These are phyloP conservation scores for Dendronephthya gigantea DNA, from an alignment of 64 coral and sea anemone species.

Conservation along the genomic window DNA sequence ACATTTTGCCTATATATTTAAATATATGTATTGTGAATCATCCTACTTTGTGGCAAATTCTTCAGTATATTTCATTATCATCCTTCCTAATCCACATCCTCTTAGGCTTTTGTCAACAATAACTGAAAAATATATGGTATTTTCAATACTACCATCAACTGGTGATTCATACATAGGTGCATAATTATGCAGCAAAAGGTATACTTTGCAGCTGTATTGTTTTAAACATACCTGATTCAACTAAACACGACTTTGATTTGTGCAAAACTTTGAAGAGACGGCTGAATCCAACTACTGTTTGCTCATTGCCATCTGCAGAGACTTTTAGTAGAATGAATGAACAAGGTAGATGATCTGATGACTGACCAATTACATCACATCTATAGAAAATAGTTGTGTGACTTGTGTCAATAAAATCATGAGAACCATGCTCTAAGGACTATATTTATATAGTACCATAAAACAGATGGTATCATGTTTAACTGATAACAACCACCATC, in stretches of 20 bases:
- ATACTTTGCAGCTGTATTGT: not conserved
- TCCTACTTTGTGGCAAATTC: conserved; percentile 43
- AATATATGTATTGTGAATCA: not conserved
- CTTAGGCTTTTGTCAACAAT: conserved; percentile 50
- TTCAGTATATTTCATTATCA: conserved; percentile 71
- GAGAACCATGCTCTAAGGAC: no score
- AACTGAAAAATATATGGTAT: conserved; percentile 49
- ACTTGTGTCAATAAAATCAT: no score
- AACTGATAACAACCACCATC: not conserved
- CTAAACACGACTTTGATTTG: conserved; percentile 34
- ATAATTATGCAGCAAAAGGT: not conserved
- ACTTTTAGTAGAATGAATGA: conserved; percentile 51
- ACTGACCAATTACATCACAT: not conserved
- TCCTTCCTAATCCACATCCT: conserved; percentile 72
- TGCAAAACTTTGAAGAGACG: conserved; percentile 57
- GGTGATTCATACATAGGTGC: no score
- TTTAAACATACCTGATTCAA: conserved; percentile 51
- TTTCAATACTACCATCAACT: no score
- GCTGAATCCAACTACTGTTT: conserved; percentile 53
- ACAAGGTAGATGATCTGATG: conserved; percentile 53
- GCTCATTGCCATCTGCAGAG: not conserved
- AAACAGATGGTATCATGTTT: no score
- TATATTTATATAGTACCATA: no score
- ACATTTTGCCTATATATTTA: no score
- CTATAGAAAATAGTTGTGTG: not conserved